These are phyloP conservation scores for Pachypeltis micranthus DNA, from an alignment of 1,140 invertebrate species.

Conservation along the genomic window DNA sequence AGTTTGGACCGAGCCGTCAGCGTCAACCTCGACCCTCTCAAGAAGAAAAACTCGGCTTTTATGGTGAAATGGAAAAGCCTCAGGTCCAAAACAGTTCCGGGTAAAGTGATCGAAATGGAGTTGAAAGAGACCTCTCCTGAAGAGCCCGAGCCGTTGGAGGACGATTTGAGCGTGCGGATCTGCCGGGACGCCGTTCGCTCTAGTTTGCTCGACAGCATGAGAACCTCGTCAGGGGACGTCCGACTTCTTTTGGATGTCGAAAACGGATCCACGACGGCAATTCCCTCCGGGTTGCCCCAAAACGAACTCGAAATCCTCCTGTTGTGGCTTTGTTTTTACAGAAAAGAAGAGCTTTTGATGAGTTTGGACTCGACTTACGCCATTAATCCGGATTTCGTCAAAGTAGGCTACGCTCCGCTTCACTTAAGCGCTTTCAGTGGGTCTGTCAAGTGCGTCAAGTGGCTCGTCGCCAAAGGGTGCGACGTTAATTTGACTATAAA, in stretches of 20 bases:
- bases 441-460: conserved; percentile 52
- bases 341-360: conserved; percentile 48
- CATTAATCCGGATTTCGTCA: conserved; percentile 51
- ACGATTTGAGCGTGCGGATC: conserved; percentile 56
- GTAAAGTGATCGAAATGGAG: conserved; percentile 2
- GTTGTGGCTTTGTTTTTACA: conserved; percentile 56
- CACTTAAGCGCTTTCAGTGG: conserved; percentile 67
- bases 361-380: conserved; percentile 47
- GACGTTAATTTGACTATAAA: conserved; percentile 43
- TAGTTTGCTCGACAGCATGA: conserved; percentile 56
- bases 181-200: conserved; percentile 58
- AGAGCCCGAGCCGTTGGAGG: conserved; percentile 44
- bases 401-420: conserved; percentile 52
- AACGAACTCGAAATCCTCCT: conserved; percentile 43
- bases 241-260: conserved; percentile 58
- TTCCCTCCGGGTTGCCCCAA: conserved; percentile 29
- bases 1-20: conserved; percentile 31
- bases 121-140: conserved; percentile 16
- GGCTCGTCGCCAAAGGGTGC: conserved; percentile 51
- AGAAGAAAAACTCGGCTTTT: conserved; percentile 28
- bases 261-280: conserved; percentile 43
- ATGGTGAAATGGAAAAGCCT: conserved; percentile 31
- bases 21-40: conserved; percentile 27
- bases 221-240: conserved; percentile 46
- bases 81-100: conserved; percentile 16